These are phyloP conservation scores for Arctia plantaginis DNA, from an alignment of 2,888 invertebrate species.

Conservation along the genomic window DNA sequence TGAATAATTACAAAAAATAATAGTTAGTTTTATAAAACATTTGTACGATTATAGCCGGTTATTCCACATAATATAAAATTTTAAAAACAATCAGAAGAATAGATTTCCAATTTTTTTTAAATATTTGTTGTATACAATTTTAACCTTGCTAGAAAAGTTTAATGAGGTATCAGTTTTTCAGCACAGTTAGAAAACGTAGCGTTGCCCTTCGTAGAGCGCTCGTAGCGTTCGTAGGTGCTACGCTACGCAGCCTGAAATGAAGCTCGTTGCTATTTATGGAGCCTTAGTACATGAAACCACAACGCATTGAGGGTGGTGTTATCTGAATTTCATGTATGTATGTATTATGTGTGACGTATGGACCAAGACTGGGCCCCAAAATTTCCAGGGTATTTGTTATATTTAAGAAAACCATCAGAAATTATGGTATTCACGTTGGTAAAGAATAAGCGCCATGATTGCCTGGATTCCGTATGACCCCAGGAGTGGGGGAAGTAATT, in stretches of 20 bases:
- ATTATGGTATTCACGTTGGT: too few species aligned
- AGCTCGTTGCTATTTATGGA: slow-evolving; percentile 47
- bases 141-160: not conserved
- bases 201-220: slow-evolving; percentile 38
- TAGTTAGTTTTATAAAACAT: too few species aligned
- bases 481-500: too few species aligned
- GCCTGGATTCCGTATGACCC: too few species aligned
- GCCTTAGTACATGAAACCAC: slow-evolving; percentile 66
- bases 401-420: too few species aligned
- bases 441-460: too few species aligned
- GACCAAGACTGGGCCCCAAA: too few species aligned
- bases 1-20: too few species aligned
- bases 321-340: slow-evolving; percentile 38
- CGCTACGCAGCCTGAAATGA: slow-evolving; percentile 33
- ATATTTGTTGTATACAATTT: not conserved
- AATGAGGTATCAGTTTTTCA: slow-evolving; percentile 18
- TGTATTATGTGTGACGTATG: not conserved
- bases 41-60: too few species aligned
- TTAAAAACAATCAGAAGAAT: not conserved
- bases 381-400: too few species aligned
- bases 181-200: slow-evolving; percentile 31
- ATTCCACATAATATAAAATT: too few species aligned
- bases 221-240: slow-evolving; percentile 40
- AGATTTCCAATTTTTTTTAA: not conserved
- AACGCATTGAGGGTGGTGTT: slow-evolving; percentile 61